Evolutionary conservation across 1,140 invertebrate genomes (phyloP), one percentile per base, ranked within the genome.

Genomic region (Dendrolimus kikuchii): DNA sequence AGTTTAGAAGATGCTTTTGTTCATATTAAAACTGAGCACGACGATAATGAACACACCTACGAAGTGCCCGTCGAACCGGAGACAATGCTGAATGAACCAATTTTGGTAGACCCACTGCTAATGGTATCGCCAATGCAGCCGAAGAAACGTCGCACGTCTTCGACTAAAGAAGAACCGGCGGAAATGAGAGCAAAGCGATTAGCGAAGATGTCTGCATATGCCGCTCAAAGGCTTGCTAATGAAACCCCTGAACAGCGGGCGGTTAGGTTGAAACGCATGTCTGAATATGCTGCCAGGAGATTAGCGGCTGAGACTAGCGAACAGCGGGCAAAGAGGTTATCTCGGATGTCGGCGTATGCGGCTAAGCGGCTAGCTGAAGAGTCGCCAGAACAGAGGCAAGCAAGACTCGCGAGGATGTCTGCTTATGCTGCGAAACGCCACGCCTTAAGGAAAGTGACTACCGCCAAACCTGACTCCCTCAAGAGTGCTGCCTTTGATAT

Each of bases 301-400:
- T 57, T 90, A 38, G 84, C 89, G 4, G 75, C 83, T 44, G 89
- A 90, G 60, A 85, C 86, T 8, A 66, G 69, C 9, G 88, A 90
- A 42, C 88, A 90, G 55, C 74, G 89, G 40, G 81, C 85, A 40
- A 71, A 74, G 5, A 77, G 89, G 0, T 65, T 90, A 38, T 77
- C 88, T 5, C 80, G 88, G 45, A 89, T 90, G 89, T 89, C 89
- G n/a, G 86, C 81, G 8, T 86, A 86, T 66, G 73, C 82, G 9
- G 84, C 84, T 4, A 71, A 59, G 45, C 64, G 84, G 44, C 66
- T 90, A 47, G 89, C 89, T 7, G 81, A 81, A 55, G 89, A 90
- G 66, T 85, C 88, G 23, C 71, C 79, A 1, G 88, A 89, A 45
- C 89, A 90, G 64, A 76, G 89, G 7, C 79, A 82, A 52, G 71